Percentiles rank a stretch among this genome's conserved stretches.
phyloP scores from a whole-genome alignment of 1,140 invertebrate genomes.

The Drosophila prosaltans region DNA sequence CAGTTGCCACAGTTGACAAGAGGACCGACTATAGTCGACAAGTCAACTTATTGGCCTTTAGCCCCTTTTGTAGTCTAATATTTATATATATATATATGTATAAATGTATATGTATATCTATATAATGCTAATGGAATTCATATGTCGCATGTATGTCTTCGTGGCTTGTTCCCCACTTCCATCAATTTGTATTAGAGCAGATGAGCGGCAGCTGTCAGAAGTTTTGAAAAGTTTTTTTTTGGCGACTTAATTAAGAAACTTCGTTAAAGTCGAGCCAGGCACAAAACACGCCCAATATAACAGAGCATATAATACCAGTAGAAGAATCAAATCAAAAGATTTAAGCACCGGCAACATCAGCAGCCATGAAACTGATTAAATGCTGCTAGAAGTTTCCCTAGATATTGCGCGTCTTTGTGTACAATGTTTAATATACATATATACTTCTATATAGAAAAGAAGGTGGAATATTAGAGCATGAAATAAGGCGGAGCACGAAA shows the following conservation, averaged over 20 bases:
- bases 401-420: conserved; percentile 6
- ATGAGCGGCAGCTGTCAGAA: conserved; percentile 54
- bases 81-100: background rate
- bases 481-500: conserved; percentile 59
- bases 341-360: conserved; percentile 13
- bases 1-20: conserved; percentile 12
- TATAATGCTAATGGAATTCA: conserved; percentile 48
- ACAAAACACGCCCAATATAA: conserved; percentile 23
- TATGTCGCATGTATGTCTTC: conserved; percentile 31
- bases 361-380: conserved; percentile 64
- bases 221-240: conserved; percentile 59
- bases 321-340: conserved; percentile 29
- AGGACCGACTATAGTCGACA: conserved; percentile 14
- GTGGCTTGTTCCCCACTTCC: conserved; percentile 49
- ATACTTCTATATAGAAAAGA: background rate
- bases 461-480: conserved; percentile 72
- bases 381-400: conserved; percentile 24
- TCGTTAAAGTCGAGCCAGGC: conserved; percentile 39
- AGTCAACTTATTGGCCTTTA: conserved; percentile 58
- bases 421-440: background rate
- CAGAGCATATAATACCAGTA: background rate
- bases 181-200: conserved; percentile 67
- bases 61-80: conserved; percentile 24
- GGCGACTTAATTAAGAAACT: conserved; percentile 74
- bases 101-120: conserved; percentile 3